A percentile compares a stretch with the other conserved stretches of the same genome.
Evolutionary conservation across 2,888 invertebrate genomes (phyloP).

Genomic region (Xestobium rufovillosum): DNA sequence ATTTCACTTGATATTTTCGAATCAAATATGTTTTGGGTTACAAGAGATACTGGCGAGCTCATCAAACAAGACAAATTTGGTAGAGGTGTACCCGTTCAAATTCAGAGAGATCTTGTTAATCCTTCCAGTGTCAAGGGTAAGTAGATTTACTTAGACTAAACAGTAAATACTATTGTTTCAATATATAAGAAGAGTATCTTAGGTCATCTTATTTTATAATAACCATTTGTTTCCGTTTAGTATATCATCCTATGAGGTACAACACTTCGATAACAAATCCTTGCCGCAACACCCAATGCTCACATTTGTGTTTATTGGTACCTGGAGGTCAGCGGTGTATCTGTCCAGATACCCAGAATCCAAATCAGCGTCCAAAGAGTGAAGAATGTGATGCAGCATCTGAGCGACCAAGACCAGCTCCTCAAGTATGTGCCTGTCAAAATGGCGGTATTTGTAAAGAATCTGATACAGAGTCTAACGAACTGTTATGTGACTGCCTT

Average conservation of each 20-base stretch:
- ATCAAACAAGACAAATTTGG: slow-evolving; percentile 94
- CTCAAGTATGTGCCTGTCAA: slow-evolving; percentile 74
- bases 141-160: slow-evolving; percentile 7
- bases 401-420: slow-evolving; percentile 66
- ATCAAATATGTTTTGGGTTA: slow-evolving; percentile 88
- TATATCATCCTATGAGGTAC: slow-evolving; percentile 78
- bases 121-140: slow-evolving; percentile 78
- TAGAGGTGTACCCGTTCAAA: slow-evolving; percentile 75
- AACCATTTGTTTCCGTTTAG: slow-evolving; percentile 40
- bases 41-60: slow-evolving; percentile 79
- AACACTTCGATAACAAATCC: slow-evolving; percentile 64
- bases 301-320: slow-evolving; percentile 86
- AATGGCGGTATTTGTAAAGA: slow-evolving; percentile 77
- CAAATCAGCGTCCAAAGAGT: slow-evolving; percentile 45
- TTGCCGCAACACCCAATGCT: slow-evolving; percentile 68
- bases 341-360: slow-evolving; percentile 70
- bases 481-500: slow-evolving; percentile 65
- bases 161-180: background rate
- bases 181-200: background rate
- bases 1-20: slow-evolving; percentile 90
- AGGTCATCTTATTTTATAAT: slow-evolving; percentile 2
- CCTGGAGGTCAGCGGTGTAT: slow-evolving; percentile 84
- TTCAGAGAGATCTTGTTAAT: slow-evolving; percentile 76
- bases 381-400: slow-evolving; percentile 81
- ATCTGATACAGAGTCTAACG: slow-evolving; percentile 42